Conservation (phyloP, 1,140 invertebrate species). For the Drosophila leontia region DNA sequence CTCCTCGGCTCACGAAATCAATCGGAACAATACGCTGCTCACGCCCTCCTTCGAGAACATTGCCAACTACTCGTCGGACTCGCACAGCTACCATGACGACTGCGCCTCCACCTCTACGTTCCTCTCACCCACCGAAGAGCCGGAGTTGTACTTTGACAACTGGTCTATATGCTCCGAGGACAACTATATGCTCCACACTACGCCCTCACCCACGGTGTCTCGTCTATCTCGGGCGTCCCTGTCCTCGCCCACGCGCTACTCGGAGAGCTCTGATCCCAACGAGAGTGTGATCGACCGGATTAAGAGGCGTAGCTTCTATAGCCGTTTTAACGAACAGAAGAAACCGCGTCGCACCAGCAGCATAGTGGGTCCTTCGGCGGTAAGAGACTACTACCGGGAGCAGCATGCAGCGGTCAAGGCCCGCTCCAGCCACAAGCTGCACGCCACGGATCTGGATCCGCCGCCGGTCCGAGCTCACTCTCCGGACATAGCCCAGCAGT, state of each 20-base stretch:
- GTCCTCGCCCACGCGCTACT: slow-evolving; percentile 76
- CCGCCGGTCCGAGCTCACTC: slow-evolving; percentile 60
- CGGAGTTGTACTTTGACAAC: slow-evolving; percentile 88
- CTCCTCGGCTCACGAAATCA: slow-evolving; percentile 85
- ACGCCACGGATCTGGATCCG: slow-evolving; percentile 30
- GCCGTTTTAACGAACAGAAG: slow-evolving; percentile 93
- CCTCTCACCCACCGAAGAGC: slow-evolving; percentile 88
- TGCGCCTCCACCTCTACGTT: slow-evolving; percentile 84
- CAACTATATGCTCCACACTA: slow-evolving; percentile 77
- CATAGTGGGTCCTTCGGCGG: slow-evolving; percentile 86
- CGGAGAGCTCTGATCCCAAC: slow-evolving; percentile 84
- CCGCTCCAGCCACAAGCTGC: slow-evolving; percentile 69
- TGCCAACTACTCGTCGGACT: slow-evolving; percentile 84
- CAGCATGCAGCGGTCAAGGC: slow-evolving; percentile 73
- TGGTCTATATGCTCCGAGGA: slow-evolving; percentile 89
- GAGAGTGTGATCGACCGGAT: slow-evolving; percentile 94
- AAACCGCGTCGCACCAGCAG: slow-evolving; percentile 87
- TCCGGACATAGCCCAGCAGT: slow-evolving; percentile 79
- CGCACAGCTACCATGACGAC: slow-evolving; percentile 81
- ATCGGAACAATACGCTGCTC: slow-evolving; percentile 78
- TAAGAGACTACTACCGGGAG: slow-evolving; percentile 82
- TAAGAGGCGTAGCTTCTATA: slow-evolving; percentile 94
- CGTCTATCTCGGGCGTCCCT: slow-evolving; percentile 86
- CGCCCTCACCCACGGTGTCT: slow-evolving; percentile 85
- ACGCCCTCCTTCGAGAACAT: slow-evolving; percentile 83